These are phyloP conservation scores for Propithecus coquereli DNA, from an alignment of 2,113 vertebrate species.

Conservation along the genomic window DNA sequence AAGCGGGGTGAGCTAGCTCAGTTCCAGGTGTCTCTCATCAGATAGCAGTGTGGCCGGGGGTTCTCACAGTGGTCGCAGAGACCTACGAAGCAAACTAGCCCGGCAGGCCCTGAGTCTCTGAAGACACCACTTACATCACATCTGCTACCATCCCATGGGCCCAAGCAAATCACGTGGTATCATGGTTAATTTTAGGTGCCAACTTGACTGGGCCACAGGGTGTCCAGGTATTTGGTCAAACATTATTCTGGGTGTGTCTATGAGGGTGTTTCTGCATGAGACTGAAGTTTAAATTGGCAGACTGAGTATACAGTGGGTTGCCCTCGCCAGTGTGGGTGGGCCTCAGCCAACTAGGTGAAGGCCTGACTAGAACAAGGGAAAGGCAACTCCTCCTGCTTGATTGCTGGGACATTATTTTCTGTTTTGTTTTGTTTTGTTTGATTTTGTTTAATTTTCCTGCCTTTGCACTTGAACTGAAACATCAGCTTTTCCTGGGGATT, in stretches of 20 bases:
- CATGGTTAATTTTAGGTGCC: not conserved
- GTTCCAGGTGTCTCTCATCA: not conserved
- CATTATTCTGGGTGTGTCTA: not conserved
- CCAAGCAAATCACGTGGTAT: not conserved
- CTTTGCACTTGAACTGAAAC: not conserved
- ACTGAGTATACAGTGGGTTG: too few relatives aligned
- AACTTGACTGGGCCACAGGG: not conserved
- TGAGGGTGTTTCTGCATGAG: not conserved
- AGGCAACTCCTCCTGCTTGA: not conserved
- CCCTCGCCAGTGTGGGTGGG: rapidly evolving
- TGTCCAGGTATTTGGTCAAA: not conserved
- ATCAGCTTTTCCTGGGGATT: not conserved
- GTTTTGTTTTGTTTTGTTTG: not conserved
- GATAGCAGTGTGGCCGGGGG: not conserved
- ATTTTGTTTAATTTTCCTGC: too few relatives aligned
- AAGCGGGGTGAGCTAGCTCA: not conserved
- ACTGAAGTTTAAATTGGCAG: not conserved
- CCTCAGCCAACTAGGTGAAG: not conserved
- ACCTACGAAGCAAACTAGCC: not conserved
- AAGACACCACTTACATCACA: not conserved
- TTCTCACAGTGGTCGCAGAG: not conserved
- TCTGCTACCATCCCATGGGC: not conserved
- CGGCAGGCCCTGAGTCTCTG: not conserved
- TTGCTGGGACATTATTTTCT: not conserved
- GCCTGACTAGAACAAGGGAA: not conserved